Percentiles rank a stretch among this genome's conserved stretches.
Conservation (phyloP, 2,888 invertebrate species). For the Macrophya alboannulata region DNA sequence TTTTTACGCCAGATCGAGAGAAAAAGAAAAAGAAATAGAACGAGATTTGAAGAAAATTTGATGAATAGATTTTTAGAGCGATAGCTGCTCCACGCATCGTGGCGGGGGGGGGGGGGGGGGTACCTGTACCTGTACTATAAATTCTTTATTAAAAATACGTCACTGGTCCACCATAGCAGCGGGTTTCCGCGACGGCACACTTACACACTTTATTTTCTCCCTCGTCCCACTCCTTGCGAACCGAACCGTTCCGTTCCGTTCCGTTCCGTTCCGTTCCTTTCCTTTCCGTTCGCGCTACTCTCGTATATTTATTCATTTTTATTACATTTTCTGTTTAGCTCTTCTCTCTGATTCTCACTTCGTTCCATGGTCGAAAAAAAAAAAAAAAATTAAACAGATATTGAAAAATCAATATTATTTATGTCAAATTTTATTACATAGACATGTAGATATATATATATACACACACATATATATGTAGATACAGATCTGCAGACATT, state of each 20-base stretch:
- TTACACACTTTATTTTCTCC: conserved; percentile 48
- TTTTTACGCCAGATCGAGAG: too few species aligned
- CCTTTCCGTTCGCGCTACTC: background rate
- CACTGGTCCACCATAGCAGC: conserved; percentile 42
- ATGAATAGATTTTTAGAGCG: too few species aligned
- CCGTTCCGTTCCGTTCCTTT: background rate
- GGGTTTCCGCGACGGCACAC: conserved; percentile 36
- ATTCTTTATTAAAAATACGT: conserved; percentile 1
- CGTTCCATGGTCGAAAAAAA: too few species aligned
- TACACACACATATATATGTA: background rate
- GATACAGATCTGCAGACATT: background rate
- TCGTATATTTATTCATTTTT: too few species aligned
- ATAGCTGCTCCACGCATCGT: too few species aligned
- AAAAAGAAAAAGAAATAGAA: too few species aligned
- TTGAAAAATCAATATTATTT: background rate
- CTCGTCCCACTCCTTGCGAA: conserved; percentile 33
- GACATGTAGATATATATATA: too few species aligned
- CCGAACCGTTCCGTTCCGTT: background rate
- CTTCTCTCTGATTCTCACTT: too few species aligned
- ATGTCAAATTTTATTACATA: background rate
- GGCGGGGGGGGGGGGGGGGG: too few species aligned
- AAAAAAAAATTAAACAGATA: background rate
- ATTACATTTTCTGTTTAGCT: too few species aligned
- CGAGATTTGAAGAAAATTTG: too few species aligned
- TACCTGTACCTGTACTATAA: background rate